Percentiles rank a stretch among this genome's conserved stretches.
Conservation (phyloP, 2,113 vertebrate genomes). For the Lepisosteus oculatus region DNA sequence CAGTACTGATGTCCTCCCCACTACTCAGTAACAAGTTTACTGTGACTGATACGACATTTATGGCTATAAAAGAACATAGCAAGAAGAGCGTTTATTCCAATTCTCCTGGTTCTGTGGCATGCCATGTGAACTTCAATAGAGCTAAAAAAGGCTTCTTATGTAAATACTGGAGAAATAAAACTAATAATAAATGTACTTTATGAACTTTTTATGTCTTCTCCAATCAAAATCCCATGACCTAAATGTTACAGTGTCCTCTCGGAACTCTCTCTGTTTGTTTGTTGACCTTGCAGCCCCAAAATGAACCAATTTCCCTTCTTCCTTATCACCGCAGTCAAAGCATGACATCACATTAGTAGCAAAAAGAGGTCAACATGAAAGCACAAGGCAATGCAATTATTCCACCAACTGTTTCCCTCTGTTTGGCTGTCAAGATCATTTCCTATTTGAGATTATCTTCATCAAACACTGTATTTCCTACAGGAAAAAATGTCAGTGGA, state of each 20-base stretch:
- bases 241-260: conserved; percentile 51
- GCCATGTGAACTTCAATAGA: too few species aligned
- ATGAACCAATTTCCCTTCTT: conserved; percentile 58
- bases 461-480: conserved; percentile 72
- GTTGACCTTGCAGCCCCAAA: conserved; percentile 55
- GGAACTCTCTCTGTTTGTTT: conserved; percentile 54
- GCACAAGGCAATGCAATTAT: conserved; percentile 42
- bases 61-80: too few species aligned
- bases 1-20: too few species aligned
- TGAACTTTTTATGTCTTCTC: conserved; percentile 60
- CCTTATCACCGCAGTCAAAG: conserved; percentile 58
- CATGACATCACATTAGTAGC: conserved; percentile 57
- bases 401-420: conserved; percentile 54
- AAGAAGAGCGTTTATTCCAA: too few species aligned
- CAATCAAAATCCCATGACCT: conserved; percentile 47
- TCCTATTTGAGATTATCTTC: conserved; percentile 76
- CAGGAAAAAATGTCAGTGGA: conserved; percentile 50
- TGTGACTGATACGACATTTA: too few species aligned
- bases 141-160: conserved; percentile 44
- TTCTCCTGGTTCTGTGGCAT: too few species aligned
- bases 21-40: too few species aligned
- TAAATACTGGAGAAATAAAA: conserved; percentile 31
- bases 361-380: conserved; percentile 28
- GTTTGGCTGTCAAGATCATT: conserved; percentile 62
- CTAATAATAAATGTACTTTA: conserved; percentile 48